These are phyloP conservation scores for Zoanthus gigantus DNA, from an alignment of 92 coral and sea anemone species.

Conservation along the genomic window DNA sequence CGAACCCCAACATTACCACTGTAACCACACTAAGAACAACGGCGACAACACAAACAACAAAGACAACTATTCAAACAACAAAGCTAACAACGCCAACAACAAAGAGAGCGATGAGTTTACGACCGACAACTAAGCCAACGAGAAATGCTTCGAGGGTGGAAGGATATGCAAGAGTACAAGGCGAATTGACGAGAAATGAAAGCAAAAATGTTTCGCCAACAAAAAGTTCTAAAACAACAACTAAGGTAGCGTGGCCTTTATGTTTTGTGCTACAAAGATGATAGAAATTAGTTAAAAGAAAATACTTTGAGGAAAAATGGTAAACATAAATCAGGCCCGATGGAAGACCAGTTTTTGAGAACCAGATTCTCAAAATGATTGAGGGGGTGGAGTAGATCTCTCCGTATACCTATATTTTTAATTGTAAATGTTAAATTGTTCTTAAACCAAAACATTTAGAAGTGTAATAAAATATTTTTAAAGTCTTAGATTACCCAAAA, in stretches of 20 bases:
- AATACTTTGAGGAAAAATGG: too few relatives aligned
- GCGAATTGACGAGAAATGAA: neutral
- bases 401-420: too few relatives aligned
- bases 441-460: too few relatives aligned
- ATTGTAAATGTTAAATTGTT: too few relatives aligned
- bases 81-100: neutral
- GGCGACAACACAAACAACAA: conserved; percentile 33
- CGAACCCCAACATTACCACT: conserved; percentile 5
- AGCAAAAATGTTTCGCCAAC: neutral
- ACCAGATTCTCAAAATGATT: too few relatives aligned
- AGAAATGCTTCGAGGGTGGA: conserved; percentile 20
- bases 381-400: too few relatives aligned
- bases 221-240: neutral
- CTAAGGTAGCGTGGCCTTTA: neutral
- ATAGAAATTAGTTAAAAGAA: too few relatives aligned
- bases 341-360: too few relatives aligned
- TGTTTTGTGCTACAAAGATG: neutral
- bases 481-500: too few relatives aligned
- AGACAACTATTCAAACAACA: conserved; percentile 39
- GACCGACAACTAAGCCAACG: conserved; percentile 43
- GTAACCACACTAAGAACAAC: neutral
- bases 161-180: neutral
- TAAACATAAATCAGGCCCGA: too few relatives aligned
- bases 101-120: neutral
- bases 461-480: too few relatives aligned